phyloP scores from a whole-genome alignment of 2,888 invertebrate genomes.

The Noctua janthe region DNA sequence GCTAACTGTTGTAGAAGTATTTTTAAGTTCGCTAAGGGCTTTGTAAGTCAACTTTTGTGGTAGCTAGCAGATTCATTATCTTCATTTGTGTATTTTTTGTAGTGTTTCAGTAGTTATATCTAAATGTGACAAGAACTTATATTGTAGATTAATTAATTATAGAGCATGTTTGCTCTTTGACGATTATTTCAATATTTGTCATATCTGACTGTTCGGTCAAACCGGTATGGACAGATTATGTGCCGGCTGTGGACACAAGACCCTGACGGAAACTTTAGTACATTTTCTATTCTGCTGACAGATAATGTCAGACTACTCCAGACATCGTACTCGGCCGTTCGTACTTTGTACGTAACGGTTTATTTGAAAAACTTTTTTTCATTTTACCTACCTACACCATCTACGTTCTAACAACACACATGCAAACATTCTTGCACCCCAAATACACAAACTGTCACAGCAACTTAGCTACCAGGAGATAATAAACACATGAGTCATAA shows the following conservation, averaged over 20 bases:
- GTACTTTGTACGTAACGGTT: background rate
- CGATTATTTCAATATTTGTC: background rate
- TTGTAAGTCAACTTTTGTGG: slow-evolving; percentile 25
- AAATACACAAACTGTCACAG: slow-evolving; percentile 46
- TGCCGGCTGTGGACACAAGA: background rate
- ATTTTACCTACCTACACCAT: background rate
- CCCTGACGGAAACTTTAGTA: background rate
- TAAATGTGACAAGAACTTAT: background rate
- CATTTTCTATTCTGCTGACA: background rate
- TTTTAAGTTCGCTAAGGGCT: slow-evolving; percentile 19
- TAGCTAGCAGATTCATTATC: slow-evolving; percentile 14
- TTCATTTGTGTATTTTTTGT: background rate
- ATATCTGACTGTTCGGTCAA: background rate
- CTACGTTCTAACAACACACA: background rate
- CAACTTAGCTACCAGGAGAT: slow-evolving; percentile 62
- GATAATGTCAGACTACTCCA: background rate
- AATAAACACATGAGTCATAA: slow-evolving; percentile 64
- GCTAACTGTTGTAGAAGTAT: slow-evolving; percentile 22
- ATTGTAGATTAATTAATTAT: background rate
- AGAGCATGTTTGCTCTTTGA: background rate
- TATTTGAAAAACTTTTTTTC: background rate
- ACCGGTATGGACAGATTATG: background rate
- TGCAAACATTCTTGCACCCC: slow-evolving; percentile 7
- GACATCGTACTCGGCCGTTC: background rate
- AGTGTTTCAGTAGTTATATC: background rate